Conservation (phyloP, 2,797 vertebrate genomes). For the Manis pentadactyla region DNA sequence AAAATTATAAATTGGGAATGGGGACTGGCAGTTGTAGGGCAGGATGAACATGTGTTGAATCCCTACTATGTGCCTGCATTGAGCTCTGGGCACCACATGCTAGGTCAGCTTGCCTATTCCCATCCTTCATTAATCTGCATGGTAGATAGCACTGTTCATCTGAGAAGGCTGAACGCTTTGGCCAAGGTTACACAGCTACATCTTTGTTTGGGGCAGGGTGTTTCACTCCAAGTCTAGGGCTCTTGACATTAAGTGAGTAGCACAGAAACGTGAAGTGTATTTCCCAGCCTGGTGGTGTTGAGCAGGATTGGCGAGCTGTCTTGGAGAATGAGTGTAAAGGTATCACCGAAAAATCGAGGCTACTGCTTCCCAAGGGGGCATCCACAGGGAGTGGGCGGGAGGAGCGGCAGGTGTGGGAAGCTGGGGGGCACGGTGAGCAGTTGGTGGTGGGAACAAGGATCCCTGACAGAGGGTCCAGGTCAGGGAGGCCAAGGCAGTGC, state of each 20-base stretch:
- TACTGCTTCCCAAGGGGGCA: fast-evolving
- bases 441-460: background rate
- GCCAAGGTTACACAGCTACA: background rate
- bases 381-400: background rate
- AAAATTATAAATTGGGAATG: background rate
- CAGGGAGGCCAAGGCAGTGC: too few relatives aligned
- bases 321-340: background rate
- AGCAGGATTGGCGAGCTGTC: fast-evolving
- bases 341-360: background rate
- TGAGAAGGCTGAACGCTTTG: background rate
- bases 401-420: background rate
- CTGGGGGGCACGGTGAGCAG: background rate
- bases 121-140: too few relatives aligned
- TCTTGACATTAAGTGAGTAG: background rate
- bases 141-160: too few relatives aligned
- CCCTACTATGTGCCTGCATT: fast-evolving
- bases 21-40: background rate
- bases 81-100: background rate
- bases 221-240: too few relatives aligned
- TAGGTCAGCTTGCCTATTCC: background rate
- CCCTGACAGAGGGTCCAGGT: too few relatives aligned
- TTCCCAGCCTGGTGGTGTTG: background rate
- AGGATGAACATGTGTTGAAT: background rate
- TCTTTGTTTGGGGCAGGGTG: background rate
- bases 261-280: background rate